phyloP scores from a whole-genome alignment of 2,888 invertebrate species.

The Parelbella ahira region DNA sequence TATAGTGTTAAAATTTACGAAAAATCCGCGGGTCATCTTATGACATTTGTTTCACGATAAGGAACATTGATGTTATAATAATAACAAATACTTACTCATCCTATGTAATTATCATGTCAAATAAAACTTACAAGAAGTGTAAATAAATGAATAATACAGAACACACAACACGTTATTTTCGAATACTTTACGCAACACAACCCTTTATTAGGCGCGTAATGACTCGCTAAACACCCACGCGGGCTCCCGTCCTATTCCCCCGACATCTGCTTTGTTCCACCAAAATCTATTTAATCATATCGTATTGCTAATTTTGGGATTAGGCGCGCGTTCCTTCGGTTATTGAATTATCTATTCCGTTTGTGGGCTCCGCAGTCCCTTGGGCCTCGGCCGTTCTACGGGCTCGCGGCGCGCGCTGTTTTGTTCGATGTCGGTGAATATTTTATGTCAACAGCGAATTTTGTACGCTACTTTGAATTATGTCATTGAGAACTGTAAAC shows the following conservation, averaged over 20 bases:
- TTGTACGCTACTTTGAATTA: no score
- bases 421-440: slow-evolving; percentile 13
- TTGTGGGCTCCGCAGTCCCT: slow-evolving; percentile 59
- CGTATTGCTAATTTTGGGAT: slow-evolving; percentile 79
- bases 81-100: no score
- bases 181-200: slow-evolving; percentile 41
- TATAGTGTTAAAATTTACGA: no score
- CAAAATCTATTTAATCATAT: slow-evolving; percentile 77
- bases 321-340: slow-evolving; percentile 71
- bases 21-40: no score
- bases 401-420: slow-evolving; percentile 9
- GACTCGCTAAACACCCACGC: slow-evolving; percentile 54
- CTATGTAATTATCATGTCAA: no score
- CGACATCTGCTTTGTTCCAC: slow-evolving; percentile 61
- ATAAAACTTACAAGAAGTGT: no score
- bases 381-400: slow-evolving; percentile 38
- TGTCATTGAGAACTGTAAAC: no score
- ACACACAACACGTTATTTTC: no score
- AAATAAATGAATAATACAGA: no score
- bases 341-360: slow-evolving; percentile 78
- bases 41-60: no score
- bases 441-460: no score
- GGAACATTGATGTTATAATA: no score
- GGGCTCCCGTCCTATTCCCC: slow-evolving; percentile 51
- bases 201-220: slow-evolving; percentile 66